Evolutionary conservation across 2,888 invertebrate species (phyloP), one percentile per base, ranked within the genome.

Genomic region (Drosophila mulleri): DNA sequence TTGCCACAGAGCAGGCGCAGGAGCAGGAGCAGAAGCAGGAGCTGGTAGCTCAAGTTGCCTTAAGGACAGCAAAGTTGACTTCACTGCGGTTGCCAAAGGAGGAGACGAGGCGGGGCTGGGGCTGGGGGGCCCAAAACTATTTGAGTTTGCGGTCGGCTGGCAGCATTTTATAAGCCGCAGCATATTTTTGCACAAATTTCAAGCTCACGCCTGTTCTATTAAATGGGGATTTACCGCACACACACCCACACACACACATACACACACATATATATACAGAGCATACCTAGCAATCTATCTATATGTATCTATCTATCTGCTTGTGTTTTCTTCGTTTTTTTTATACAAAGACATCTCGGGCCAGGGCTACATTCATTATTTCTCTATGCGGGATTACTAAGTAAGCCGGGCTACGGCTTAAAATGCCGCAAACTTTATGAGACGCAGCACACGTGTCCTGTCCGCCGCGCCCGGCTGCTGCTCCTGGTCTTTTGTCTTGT

Each of bases 371-470:
- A 83, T 84, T 88, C 85, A 86, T 86, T 86, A 86, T 82, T 82
- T 78, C 82, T 86, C 82, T 75, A 76, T 75, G 86, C 80, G 75
- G 89, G 85, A 86, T 88, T 86, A 88, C 69, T 71, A 39, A 74
- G 78, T 88, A 86, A 88, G 89, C 85, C 52, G 63, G 84, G 80
- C 68, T 70, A 71, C 66, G 80, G 89, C 85, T 88, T 86, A 86
- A 87, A 86, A 82, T 83, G 78, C 88, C 88, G 75, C 85, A 89
- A 87, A 89, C 88, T 87, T 87, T 89, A 89, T 89, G 85, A 78
- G 82, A 81, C 81, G 67, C 83, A 84, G 80, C 87, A 89, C 88
- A 89, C 87, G 85, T 87, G 88, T 77, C 72, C 76, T 23, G 20
- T 23, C 37, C 35, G 32, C 35, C 20, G 5, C 23, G 26, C 41